These are phyloP conservation scores for Scrobipalpa costella DNA, from an alignment of 2,888 invertebrate genomes.

Conservation along the genomic window DNA sequence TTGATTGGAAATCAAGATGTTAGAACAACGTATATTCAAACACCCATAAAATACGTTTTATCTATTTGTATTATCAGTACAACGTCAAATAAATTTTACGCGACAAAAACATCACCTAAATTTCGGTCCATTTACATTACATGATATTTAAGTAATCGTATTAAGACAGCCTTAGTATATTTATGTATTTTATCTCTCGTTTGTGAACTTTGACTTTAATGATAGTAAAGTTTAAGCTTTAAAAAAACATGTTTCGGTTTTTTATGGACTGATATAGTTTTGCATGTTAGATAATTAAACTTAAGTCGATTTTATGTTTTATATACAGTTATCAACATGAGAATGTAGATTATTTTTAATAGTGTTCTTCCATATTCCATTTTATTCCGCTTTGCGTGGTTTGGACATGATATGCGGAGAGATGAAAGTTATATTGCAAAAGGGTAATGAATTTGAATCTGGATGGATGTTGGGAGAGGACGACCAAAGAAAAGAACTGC, in stretches of 20 bases:
- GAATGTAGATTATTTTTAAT: background rate
- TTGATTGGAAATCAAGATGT: constrained; percentile 27
- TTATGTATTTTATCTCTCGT: background rate
- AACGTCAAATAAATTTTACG: constrained; percentile 28
- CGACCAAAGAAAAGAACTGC: too few species aligned
- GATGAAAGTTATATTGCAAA: too few species aligned
- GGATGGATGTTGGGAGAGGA: too few species aligned
- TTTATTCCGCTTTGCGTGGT: too few species aligned
- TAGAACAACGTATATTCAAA: constrained; percentile 24
- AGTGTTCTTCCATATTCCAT: too few species aligned
- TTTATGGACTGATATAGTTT: background rate
- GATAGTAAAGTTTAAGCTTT: background rate
- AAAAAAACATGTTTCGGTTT: background rate
- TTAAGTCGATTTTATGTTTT: too few species aligned
- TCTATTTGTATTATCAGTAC: constrained; percentile 26
- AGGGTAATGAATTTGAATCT: too few species aligned
- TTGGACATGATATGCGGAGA: too few species aligned
- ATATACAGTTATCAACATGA: too few species aligned
- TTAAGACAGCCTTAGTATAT: background rate
- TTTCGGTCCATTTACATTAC: constrained; percentile 21
- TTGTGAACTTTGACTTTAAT: constrained; percentile 20
- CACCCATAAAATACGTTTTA: constrained; percentile 24
- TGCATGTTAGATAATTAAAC: too few species aligned
- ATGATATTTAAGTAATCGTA: constrained; percentile 7
- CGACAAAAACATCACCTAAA: constrained; percentile 27